A percentile compares a stretch with the other conserved stretches of the same genome.
Conservation (phyloP, 2,113 vertebrate genomes). For the Centropristis striata region DNA sequence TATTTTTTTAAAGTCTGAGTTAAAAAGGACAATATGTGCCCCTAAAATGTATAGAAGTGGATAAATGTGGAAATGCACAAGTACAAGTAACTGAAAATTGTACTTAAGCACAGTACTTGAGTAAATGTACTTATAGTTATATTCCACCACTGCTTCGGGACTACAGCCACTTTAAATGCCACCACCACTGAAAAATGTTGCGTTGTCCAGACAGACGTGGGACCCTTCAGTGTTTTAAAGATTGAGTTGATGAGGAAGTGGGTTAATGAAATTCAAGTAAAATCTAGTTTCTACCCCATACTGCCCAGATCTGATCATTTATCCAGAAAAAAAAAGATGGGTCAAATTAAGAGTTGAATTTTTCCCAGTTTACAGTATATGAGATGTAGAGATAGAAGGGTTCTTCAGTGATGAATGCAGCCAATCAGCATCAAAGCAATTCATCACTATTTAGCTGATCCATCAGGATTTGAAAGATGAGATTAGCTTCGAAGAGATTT, state of each 20-base stretch:
- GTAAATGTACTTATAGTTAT: too few relatives aligned
- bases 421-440: slow-evolving; percentile 44
- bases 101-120: too few relatives aligned
- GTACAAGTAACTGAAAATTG: too few relatives aligned
- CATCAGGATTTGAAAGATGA: slow-evolving; percentile 52
- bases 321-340: slow-evolving; percentile 42
- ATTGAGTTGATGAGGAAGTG: slow-evolving; percentile 24
- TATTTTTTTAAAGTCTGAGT: too few relatives aligned
- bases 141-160: too few relatives aligned
- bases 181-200: too few relatives aligned
- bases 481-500: slow-evolving; percentile 63
- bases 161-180: too few relatives aligned
- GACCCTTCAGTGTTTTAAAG: not conserved
- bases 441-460: slow-evolving; percentile 56
- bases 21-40: too few relatives aligned
- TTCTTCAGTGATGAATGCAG: slow-evolving; percentile 37
- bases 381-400: slow-evolving; percentile 15
- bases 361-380: slow-evolving; percentile 1
- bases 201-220: slow-evolving; percentile 14
- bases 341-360: not conserved
- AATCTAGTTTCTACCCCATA: not conserved
- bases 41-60: too few relatives aligned
- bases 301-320: slow-evolving; percentile 27
- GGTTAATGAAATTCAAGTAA: slow-evolving; percentile 32
- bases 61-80: too few relatives aligned